Percentiles rank a stretch among this genome's conserved stretches.
These are phyloP conservation scores for Anthophora plumipes DNA, from an alignment of 2,888 invertebrate species.

Conservation along the genomic window DNA sequence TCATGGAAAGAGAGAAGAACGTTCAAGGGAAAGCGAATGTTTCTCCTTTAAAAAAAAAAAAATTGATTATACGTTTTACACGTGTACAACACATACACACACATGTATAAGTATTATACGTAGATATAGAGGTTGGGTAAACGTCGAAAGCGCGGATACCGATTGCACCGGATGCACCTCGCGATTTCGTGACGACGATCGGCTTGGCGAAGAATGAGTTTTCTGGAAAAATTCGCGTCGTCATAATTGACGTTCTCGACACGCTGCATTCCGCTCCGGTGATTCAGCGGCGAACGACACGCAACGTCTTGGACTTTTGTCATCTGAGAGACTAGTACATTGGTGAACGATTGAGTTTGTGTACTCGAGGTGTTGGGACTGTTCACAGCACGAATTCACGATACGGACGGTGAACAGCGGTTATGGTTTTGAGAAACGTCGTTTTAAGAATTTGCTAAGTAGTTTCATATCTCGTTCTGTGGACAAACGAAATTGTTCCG, in stretches of 20 bases:
- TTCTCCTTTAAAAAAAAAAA: constrained; percentile 27
- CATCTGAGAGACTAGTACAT: background rate
- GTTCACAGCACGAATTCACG: too few species aligned
- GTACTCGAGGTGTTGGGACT: too few species aligned
- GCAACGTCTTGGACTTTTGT: background rate
- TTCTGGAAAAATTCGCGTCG: constrained; percentile 22
- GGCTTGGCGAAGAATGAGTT: constrained; percentile 12
- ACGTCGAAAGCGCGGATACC: constrained; percentile 4
- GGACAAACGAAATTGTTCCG: too few species aligned
- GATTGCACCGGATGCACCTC: constrained; percentile 21
- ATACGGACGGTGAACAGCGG: too few species aligned
- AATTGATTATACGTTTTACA: constrained; percentile 44
- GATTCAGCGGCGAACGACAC: background rate
- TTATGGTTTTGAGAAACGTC: too few species aligned
- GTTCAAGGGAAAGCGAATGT: constrained; percentile 12
- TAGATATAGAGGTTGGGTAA: background rate
- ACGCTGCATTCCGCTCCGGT: constrained; percentile 2
- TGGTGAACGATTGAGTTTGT: background rate
- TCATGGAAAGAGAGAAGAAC: background rate
- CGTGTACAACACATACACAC: background rate
- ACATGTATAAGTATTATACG: too few species aligned
- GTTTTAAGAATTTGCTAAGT: too few species aligned
- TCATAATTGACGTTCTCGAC: constrained; percentile 16
- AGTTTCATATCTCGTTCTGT: too few species aligned
- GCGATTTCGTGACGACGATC: constrained; percentile 23